These are phyloP conservation scores for Euzetes globulus DNA, from an alignment of 2,888 invertebrate species.

Conservation along the genomic window DNA sequence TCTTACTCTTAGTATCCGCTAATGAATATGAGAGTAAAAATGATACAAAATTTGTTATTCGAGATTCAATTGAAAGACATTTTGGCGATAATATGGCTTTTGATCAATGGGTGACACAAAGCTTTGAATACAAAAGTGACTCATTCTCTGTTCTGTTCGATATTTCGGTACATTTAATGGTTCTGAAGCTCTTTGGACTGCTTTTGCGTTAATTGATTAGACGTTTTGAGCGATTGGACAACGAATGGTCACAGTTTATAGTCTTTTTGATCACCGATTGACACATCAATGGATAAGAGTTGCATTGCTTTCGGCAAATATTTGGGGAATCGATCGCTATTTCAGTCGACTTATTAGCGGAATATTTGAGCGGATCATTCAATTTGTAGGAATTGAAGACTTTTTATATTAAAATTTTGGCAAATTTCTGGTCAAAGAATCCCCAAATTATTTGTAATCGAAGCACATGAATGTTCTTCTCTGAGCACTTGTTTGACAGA, in stretches of 20 bases:
- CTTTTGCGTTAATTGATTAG: neutral
- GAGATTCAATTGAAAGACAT: neutral
- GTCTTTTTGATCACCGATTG: constrained; percentile 20
- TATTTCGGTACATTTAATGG: neutral
- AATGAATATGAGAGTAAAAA: constrained; percentile 12
- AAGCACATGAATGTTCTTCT: constrained; percentile 29
- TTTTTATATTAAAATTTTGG: no score
- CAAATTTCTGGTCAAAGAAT: neutral
- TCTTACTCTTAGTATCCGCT: constrained; percentile 14
- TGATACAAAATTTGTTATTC: constrained; percentile 1
- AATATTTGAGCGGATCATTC: neutral
- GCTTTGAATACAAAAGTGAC: constrained; percentile 20
- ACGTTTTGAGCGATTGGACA: neutral
- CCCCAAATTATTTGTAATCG: constrained; percentile 23
- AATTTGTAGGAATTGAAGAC: neutral
- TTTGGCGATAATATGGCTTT: constrained; percentile 7
- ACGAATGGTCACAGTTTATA: constrained; percentile 24
- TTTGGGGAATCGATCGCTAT: constrained; percentile 18
- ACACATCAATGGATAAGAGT: constrained; percentile 1
- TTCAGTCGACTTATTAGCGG: neutral
- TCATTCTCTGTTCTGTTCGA: neutral
- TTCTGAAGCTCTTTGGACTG: neutral
- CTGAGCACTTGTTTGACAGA: constrained; percentile 3
- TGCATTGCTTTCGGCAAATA: constrained; percentile 20
- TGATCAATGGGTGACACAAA: constrained; percentile 21